A percentile compares a stretch with the other conserved stretches of the same genome.
phyloP scores from a whole-genome alignment of 2,113 vertebrate species.

The Pongo abelii region DNA sequence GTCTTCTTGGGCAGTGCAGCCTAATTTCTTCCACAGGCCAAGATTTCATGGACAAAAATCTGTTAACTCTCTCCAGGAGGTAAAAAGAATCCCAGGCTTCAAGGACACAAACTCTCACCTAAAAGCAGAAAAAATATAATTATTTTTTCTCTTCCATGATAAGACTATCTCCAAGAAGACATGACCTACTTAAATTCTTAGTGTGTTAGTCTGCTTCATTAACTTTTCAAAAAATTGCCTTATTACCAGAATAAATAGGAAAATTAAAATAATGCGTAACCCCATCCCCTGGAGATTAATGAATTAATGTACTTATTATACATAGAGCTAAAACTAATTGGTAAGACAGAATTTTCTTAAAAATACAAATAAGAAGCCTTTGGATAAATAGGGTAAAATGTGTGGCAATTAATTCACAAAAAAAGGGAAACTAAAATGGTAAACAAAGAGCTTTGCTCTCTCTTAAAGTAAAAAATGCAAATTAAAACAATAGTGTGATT shows the following conservation, averaged over 20 bases:
- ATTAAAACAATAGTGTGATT: not conserved
- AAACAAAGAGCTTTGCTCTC: not conserved
- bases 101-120: not conserved
- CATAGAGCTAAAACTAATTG: not conserved
- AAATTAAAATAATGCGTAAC: not conserved
- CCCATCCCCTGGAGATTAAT: not conserved
- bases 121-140: not conserved
- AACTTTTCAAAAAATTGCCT: not conserved
- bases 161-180: not conserved
- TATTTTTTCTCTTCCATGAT: not conserved
- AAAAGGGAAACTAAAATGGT: not conserved
- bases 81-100: not conserved
- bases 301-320: not conserved
- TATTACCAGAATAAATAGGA: slow-evolving; percentile 3
- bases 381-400: not conserved
- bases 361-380: not conserved
- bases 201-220: not conserved
- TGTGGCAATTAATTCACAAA: not conserved
- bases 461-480: not conserved
- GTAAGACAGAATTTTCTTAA: not conserved
- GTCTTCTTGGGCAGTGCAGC: not conserved
- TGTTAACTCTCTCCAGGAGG: not conserved
- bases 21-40: not conserved
- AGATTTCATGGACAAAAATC: not conserved
- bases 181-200: not conserved